Evolutionary conservation across 2,888 invertebrate species (phyloP), one percentile per base, ranked within the genome.

Genomic region (Agrochola lota): DNA sequence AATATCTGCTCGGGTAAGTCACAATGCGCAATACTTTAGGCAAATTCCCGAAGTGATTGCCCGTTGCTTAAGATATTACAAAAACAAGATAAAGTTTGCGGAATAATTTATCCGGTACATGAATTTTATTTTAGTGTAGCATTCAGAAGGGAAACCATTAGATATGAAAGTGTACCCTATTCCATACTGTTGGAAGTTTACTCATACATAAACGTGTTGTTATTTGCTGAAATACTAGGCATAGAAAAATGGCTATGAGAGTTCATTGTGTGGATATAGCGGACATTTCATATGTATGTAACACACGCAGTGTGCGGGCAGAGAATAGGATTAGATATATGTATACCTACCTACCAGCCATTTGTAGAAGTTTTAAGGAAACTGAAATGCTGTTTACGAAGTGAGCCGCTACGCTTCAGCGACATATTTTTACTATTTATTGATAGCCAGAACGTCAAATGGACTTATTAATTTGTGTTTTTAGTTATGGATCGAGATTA

Each of bases 371-470:
- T 85, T 81, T 81, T 83, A 17, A 71, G 76, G 64, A 76, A 84
- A 89, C 81, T 84, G 81, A 81, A 85, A 84, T 85, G n/a, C 70
- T 83, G 78, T 89, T 84, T 87, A 83, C 70, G 43, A 60, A 66
- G 43, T 30, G 43, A 60, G 30, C 43, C 60, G 69, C 40, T n/a
- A 20, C 55, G 67, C 52, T 73, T 46, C 9, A 17, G 66, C 12
- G 49, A 35, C 43, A 60, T 76, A 74, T 71, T 71, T 75, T 40
- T 60, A 66, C n/a, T 49, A 49, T 17, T 17, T 49, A 49, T 49
- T 49, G 17, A 49, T 17, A 46, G 49, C 49, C 1, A 49, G 17
- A 17, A 49, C 46, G 15, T 46, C 15, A 46, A 46, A 46, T 46
- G 49, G 1, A 6, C 49, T 49, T 49, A 49, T 52, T 52, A 20